Evolutionary conservation across 2,797 vertebrate genomes (phyloP), one percentile per base, ranked within the genome.

Genomic region (Ceryle rudis): DNA sequence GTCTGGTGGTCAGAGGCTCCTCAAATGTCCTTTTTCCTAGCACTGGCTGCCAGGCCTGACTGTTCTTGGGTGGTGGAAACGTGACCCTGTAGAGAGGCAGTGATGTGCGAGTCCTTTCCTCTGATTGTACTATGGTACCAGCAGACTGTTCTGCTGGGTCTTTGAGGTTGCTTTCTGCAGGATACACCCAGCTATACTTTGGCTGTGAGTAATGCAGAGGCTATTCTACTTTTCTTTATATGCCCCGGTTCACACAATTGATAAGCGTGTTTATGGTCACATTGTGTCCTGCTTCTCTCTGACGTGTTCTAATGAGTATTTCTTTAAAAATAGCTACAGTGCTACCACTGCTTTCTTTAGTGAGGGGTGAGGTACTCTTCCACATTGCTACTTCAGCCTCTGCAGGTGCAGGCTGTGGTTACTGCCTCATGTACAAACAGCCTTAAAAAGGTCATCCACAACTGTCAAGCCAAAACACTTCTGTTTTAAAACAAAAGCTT

Each of bases 151-250:
- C 49, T 92, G 62, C 66, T 90, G 69, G 61, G 80, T 81, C 80
- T 75, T 81, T 37, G 94, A 88, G 87, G 65, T n/a, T 72, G 37
- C 49, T 60, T 65, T 75, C 58, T 60, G 86, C 86, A 86, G 92
- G 77, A 78, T 81, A 29, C 1, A 0, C 47, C 72, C 65, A 72
- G 67, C 52, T 77, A 1, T 55, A 11, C 58, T 84, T 65, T 1
- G 9, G 7, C 77, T 84, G 39, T 95, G 94, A 94, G 77, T 93
- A 95, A 94, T 58, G 77, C 77, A 77, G 46, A 41, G 72, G 25
- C 41, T 94, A 60, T 96, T 93, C 65, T 66, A 15, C 75, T 86
- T 81, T 81, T 72, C 54, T 83, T 81, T 23, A 10, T 37, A 4
- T 64, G 44, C 22, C 47, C 26, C 0, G 11, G 3, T 66, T 95